phyloP scores from a whole-genome alignment of 2,797 vertebrate genomes.

The Eulemur mongoz region DNA sequence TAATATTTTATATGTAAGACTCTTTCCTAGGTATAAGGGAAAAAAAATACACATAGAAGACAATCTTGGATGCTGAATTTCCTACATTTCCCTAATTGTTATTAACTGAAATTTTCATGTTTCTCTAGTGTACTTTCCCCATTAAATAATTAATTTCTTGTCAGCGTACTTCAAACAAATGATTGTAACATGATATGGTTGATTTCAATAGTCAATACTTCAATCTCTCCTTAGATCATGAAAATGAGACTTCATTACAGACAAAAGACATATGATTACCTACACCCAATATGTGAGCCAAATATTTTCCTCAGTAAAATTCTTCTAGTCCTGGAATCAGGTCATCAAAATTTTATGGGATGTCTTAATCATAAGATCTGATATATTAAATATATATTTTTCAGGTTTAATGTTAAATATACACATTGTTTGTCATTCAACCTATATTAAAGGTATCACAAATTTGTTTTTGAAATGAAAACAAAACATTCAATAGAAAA shows the following conservation, averaged over 20 bases:
- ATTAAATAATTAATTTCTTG: constrained; percentile 32
- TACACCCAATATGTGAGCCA: not conserved
- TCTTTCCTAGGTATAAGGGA: not conserved
- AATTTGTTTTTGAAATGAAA: constrained; percentile 49
- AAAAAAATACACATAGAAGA: not conserved
- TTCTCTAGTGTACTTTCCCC: not conserved
- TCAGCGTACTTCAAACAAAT: constrained; percentile 30
- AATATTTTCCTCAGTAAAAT: constrained; percentile 42
- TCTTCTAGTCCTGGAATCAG: not conserved
- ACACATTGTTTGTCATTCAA: not conserved
- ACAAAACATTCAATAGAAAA: not conserved
- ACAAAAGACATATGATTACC: not conserved
- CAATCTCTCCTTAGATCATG: not conserved
- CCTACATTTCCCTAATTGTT: not conserved
- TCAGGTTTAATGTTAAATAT: constrained; percentile 22
- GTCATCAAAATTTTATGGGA: constrained; percentile 35
- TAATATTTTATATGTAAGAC: not conserved
- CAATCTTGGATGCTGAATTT: not conserved
- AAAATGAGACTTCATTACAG: not conserved
- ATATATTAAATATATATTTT: constrained; percentile 8
- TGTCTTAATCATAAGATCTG: constrained; percentile 10
- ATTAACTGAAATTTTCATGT: not conserved
- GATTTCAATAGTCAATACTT: constrained; percentile 32
- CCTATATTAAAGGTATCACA: not conserved
- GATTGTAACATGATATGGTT: not conserved